Evolutionary conservation across 2,888 invertebrate genomes (phyloP), one percentile per base, ranked within the genome.

Genomic region (Mythimna albipuncta): DNA sequence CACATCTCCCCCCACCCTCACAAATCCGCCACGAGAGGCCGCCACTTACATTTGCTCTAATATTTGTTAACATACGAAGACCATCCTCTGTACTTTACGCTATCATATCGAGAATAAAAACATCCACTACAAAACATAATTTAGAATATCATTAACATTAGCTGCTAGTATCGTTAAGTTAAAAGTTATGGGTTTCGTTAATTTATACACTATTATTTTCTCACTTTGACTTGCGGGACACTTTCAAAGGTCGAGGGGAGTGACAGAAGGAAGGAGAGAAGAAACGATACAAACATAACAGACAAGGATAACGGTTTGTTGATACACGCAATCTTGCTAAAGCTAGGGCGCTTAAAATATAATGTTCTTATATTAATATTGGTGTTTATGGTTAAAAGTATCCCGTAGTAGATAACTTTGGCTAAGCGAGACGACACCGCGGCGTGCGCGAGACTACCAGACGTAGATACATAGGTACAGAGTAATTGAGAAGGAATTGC

Each of bases 81-180:
- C 83, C 86, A 85, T 50, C 79, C 79, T 81, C 81, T 81, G 84
- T 79, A 84, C 77, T 86, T 89, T 88, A 88, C 82, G 75, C 83
- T 89, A 90, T 90, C 85, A 89, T 89, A 88, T 89, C 88, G 88
- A 92, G 86, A 91, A 90, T 93, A 91, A 93, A 94, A 95, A 86
- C 91, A 91, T 94, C 90, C 89, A 92, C 94, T 94, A 95, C 94
- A 92, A 94, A 95, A 94, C 93, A 91, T 93, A 94, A 92, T 93
- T 93, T 91, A 92, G 91, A 93, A 93, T 93, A 91, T 91, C 83
- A 84, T 90, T 92, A 90, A 92, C 88, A 87, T 85, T 86, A 86
- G 79, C 79, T 82, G 84, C 84, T 87, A 87, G 82, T 82, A 86
- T 86, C 72, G 72, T 86, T 75, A 83, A 77, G 79, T 76, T 82